Base-by-base conservation (phyloP, 1,140 invertebrate genomes). In the Steinernema khuongi region DNA sequence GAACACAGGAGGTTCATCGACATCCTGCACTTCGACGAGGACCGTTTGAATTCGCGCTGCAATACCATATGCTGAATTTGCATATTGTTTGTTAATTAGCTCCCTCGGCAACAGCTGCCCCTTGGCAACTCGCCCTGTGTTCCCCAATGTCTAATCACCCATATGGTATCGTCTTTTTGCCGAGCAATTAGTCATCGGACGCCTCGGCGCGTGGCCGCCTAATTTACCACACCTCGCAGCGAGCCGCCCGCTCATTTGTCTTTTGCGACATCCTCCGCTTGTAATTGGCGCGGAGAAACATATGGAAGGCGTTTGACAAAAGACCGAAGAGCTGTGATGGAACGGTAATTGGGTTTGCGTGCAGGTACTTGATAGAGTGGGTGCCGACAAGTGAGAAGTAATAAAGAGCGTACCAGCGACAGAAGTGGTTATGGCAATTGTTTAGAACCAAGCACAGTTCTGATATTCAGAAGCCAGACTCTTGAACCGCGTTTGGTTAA, bases 1-100 rank as follows among this genome's bases (percentile, higher is more conserved):
- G 69, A 83, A 84, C 18, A 36, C 22, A n/a, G 83, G 82, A 18
- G 81, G 78, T 66, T 83, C 82, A 43, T 83, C 74, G 1, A 85
- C 77, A 66, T 83, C 83, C 18, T 76, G 26, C 60, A 83, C 77
- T 26, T 74, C 70, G 19, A 83, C 71, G 44, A 68, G 69, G 18
- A 83, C 71, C 0, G 68, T 73, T 75, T 85, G 83, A 14, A 75
- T 68, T 32, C 81, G 74, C 19, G 44, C 81, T 82, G 67, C 71
- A 85, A 82, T 67, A 7, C 22, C 7, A 26, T 67, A 4, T 19
- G 7, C 66, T 7, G 66, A 74, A 28, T 69, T 44, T 44, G 36
- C 36, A 30, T 71, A 43, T 60, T 31, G n/a, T 41, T 41, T 30
- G 22, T 70, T n/a, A 29, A 26, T 28, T 30, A 70, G 29, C n/a